Conservation (phyloP, 2,888 invertebrate genomes). For the Pheosia tremula region DNA sequence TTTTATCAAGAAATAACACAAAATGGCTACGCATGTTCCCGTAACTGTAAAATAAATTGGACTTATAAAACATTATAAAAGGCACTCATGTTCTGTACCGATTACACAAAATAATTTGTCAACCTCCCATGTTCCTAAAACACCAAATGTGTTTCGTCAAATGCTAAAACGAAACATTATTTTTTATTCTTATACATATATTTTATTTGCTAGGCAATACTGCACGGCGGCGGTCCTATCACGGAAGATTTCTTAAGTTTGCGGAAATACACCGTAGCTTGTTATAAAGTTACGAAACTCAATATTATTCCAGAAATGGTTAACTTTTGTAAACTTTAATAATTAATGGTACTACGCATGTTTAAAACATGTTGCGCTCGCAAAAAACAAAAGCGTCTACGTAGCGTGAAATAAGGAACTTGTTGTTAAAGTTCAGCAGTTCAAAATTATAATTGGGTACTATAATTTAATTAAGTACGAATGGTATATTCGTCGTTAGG, state of each 20-base stretch:
- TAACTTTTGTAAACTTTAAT: not conserved
- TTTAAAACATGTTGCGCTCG: not conserved
- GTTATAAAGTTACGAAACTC: conserved; percentile 22
- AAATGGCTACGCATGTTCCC: no score
- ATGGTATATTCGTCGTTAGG: no score
- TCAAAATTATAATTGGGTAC: no score
- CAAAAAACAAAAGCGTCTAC: not conserved
- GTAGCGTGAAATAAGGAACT: not conserved
- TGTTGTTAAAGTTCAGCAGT: no score
- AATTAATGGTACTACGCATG: not conserved
- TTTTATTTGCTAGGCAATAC: conserved; percentile 21
- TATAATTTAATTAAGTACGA: no score
- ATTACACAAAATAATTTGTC: no score
- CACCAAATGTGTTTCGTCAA: not conserved
- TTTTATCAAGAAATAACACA: no score
- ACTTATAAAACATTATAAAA: no score
- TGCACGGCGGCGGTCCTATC: conserved; percentile 15
- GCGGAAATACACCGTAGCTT: conserved; percentile 21
- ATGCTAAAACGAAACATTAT: not conserved
- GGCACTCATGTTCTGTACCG: no score
- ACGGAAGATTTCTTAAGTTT: conserved; percentile 15
- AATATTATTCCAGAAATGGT: conserved; percentile 8
- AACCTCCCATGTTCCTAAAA: no score
- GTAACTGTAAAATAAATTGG: no score
- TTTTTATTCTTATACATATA: conserved; percentile 5